Conservation (phyloP, 2,888 invertebrate genomes). For the Adelognathus sp. region DNA sequence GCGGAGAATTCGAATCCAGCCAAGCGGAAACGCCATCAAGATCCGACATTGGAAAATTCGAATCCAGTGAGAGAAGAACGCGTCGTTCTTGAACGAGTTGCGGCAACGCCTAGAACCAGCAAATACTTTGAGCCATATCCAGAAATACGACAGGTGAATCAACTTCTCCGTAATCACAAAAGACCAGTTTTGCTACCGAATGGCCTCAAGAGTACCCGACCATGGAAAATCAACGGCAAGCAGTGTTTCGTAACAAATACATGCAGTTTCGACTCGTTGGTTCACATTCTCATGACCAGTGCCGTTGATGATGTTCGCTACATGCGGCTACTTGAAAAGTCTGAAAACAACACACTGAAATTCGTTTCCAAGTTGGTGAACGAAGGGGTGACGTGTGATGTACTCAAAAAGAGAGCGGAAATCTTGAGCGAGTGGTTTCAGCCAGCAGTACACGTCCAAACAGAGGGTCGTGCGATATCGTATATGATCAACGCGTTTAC, state of each 20-base stretch:
- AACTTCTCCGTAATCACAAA: too few relatives aligned
- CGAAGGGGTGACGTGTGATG: neutral
- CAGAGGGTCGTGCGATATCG: neutral
- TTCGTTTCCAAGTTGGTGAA: neutral
- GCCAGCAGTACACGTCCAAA: neutral
- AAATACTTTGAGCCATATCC: too few relatives aligned
- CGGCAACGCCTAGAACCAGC: too few relatives aligned
- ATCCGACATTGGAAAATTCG: too few relatives aligned
- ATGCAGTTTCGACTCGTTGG: constrained; percentile 32
- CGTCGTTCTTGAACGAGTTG: too few relatives aligned
- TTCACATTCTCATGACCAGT: constrained; percentile 25
- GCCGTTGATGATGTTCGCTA: constrained; percentile 4
- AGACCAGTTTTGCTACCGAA: too few relatives aligned
- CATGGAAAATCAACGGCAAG: neutral
- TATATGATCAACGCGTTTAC: neutral
- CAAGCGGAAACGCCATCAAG: too few relatives aligned
- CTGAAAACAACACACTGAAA: neutral
- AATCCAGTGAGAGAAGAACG: too few relatives aligned
- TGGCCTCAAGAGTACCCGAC: too few relatives aligned
- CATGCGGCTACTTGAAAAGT: neutral
- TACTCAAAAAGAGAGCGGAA: neutral
- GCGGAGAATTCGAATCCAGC: too few relatives aligned
- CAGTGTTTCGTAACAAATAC: constrained; percentile 20
- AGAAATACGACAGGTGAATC: too few relatives aligned
- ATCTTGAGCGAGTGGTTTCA: neutral